These are phyloP conservation scores for Centropristis striata DNA, from an alignment of 2,113 vertebrate species.

Conservation along the genomic window DNA sequence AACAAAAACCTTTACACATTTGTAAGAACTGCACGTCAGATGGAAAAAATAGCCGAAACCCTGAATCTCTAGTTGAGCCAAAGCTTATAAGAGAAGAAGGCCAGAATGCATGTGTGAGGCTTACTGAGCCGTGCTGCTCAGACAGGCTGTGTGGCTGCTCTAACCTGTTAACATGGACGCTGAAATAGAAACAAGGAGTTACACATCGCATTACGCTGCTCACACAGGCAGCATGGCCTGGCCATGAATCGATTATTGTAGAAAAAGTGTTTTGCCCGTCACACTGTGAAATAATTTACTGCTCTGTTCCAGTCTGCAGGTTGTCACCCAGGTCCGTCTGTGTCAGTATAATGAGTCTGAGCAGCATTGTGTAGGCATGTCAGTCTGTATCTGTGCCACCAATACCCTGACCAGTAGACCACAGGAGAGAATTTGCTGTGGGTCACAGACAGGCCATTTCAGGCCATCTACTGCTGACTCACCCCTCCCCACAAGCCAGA, in stretches of 20 bases:
- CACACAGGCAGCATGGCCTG: too few relatives aligned
- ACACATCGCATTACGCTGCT: too few relatives aligned
- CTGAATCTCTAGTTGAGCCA: too few relatives aligned
- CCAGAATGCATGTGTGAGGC: too few relatives aligned
- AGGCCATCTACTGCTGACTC: conserved; percentile 41
- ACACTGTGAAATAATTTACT: conserved; percentile 26
- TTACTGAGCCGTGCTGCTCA: too few relatives aligned
- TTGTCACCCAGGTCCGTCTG: not conserved
- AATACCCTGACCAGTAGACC: conserved; percentile 48
- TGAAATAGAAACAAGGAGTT: too few relatives aligned
- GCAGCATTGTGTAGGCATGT: conserved; percentile 29
- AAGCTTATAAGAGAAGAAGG: too few relatives aligned
- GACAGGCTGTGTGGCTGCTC: too few relatives aligned
- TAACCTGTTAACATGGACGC: too few relatives aligned
- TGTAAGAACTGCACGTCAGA: too few relatives aligned
- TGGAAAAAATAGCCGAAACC: too few relatives aligned
- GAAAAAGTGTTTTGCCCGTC: conserved; percentile 20
- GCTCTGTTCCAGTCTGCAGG: not conserved
- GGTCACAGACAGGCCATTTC: conserved; percentile 61
- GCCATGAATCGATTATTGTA: conserved; percentile 19
- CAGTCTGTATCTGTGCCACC: conserved; percentile 37
- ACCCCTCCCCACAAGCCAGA: conserved; percentile 22
- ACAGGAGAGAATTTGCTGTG: conserved; percentile 34
- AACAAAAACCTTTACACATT: too few relatives aligned
- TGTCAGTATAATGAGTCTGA: conserved; percentile 43